Evolutionary conservation across 2,113 vertebrate genomes (phyloP), one percentile per base, ranked within the genome.

Genomic region (Micromys minutus): DNA sequence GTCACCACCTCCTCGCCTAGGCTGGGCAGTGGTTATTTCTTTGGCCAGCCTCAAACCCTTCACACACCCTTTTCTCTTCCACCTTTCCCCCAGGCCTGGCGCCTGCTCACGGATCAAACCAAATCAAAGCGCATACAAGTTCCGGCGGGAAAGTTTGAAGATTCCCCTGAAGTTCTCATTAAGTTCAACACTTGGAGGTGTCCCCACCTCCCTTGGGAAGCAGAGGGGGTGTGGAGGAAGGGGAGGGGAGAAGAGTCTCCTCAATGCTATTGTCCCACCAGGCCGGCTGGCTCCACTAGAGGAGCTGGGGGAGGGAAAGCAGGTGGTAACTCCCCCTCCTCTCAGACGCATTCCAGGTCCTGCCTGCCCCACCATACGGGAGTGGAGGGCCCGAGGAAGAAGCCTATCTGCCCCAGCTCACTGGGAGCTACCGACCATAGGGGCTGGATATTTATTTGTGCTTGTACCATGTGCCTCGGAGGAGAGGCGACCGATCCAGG

Each of bases 101-200:
- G 13, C 50, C 65, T 12, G 91, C 94, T 96, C 95, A 71, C 89
- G n/a, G 94, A 79, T 94, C 65, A 90, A 95, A 94, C 94, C 93
- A 97, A 97, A 97, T 95, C 96, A 96, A 95, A 96, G 93, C 69
- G 90, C 96, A 93, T 96, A 97, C 92, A 93, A 97, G 97, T 97
- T 96, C 97, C 85, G 29, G n/a, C 26, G 85, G 96, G 96, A 93
- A 97, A 97, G 95, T 94, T 36, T 47, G 87, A 80, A 85, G 90
- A 94, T 69, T 89, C 95, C 94, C 87, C 42, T 59, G 95, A 92
- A 89, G 92, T 79, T 95, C 88, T 89, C 92, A 34, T 39, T 39
- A 0, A 93, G 96, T 96, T 90, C 96, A 92, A 15, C 94, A 67
- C 79, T 3, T 39, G 26, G 72, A 89, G 45, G 88, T 89, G 88